Conservation (phyloP, 2,888 invertebrate species). For the Pseudeuparius sepicola region DNA sequence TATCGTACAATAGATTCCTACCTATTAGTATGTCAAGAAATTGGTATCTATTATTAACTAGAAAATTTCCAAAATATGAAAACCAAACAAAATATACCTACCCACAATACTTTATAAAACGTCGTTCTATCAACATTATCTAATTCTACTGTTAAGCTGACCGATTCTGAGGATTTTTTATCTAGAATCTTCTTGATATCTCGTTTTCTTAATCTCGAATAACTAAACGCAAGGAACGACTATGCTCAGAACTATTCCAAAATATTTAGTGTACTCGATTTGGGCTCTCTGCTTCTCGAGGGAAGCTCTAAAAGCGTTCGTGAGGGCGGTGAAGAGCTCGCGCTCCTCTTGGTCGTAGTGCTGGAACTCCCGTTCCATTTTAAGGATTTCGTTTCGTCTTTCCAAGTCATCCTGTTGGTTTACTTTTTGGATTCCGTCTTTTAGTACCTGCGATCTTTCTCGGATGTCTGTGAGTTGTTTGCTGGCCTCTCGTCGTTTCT, state of each 20-base stretch:
- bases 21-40: too few relatives aligned
- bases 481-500: conserved; percentile 52
- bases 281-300: conserved; percentile 77
- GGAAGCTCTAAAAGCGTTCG: conserved; percentile 66
- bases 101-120: too few relatives aligned
- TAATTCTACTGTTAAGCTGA: too few relatives aligned
- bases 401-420: conserved; percentile 59
- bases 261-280: conserved; percentile 76
- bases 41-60: too few relatives aligned
- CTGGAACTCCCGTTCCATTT: conserved; percentile 57
- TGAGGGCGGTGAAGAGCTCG: conserved; percentile 61
- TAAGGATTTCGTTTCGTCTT: conserved; percentile 61
- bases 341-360: conserved; percentile 64
- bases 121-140: too few relatives aligned
- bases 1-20: too few relatives aligned
- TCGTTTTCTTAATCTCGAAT: conserved; percentile 33
- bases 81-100: too few relatives aligned
- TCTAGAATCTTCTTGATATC: conserved; percentile 34
- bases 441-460: conserved; percentile 56
- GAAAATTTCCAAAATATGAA: too few relatives aligned
- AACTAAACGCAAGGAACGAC: conserved; percentile 34
- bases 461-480: conserved; percentile 51
- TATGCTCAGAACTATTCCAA: conserved; percentile 41
- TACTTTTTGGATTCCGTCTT: conserved; percentile 65
- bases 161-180: conserved; percentile 23